phyloP scores from a whole-genome alignment of 2,113 vertebrate genomes.

The Stigmatopora nigra region DNA sequence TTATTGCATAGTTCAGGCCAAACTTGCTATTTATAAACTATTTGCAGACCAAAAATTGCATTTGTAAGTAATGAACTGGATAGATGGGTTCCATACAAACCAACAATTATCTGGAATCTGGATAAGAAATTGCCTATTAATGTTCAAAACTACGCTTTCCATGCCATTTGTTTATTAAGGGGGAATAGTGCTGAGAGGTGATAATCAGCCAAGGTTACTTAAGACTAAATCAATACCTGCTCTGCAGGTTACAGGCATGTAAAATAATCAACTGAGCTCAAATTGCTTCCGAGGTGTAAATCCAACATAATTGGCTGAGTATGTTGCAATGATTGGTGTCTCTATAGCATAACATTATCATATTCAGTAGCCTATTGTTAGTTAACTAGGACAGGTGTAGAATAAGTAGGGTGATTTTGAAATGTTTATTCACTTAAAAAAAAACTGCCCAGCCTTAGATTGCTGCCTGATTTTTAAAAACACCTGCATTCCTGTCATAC shows the following conservation, averaged over 20 bases:
- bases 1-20: too few relatives aligned
- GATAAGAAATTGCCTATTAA: too few relatives aligned
- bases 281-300: background rate
- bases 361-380: background rate
- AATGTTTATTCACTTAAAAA: constrained; percentile 12
- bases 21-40: too few relatives aligned
- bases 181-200: too few relatives aligned
- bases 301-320: background rate
- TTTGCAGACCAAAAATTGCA: too few relatives aligned
- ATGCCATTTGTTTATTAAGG: too few relatives aligned
- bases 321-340: background rate
- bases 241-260: background rate
- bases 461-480: background rate
- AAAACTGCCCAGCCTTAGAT: constrained; percentile 16
- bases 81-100: too few relatives aligned
- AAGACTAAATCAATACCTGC: background rate
- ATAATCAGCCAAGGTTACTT: background rate
- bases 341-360: background rate
- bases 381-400: constrained; percentile 1
- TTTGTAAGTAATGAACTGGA: too few relatives aligned
- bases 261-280: too few relatives aligned
- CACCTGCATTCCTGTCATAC: constrained; percentile 7
- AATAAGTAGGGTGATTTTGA: background rate
- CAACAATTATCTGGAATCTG: too few relatives aligned
- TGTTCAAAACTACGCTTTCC: too few relatives aligned